These are phyloP conservation scores for Eupithecia subfuscata DNA, from an alignment of 2,888 invertebrate genomes.

Conservation along the genomic window DNA sequence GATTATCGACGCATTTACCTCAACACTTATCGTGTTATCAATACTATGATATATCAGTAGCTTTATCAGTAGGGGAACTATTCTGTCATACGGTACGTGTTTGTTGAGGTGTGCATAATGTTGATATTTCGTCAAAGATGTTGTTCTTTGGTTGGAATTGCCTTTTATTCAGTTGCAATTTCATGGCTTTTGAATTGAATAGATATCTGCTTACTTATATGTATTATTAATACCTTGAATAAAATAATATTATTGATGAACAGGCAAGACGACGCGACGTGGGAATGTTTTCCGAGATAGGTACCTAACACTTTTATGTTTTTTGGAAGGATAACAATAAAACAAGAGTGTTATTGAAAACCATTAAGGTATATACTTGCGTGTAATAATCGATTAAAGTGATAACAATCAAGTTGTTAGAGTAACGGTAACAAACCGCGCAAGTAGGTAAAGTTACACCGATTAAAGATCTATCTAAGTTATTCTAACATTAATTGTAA, in stretches of 20 bases:
- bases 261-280: background rate
- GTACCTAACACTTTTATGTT: background rate
- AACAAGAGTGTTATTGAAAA: slow-evolving; percentile 64
- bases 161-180: background rate
- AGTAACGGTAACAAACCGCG: slow-evolving; percentile 61
- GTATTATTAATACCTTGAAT: background rate
- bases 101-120: slow-evolving; percentile 4
- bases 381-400: slow-evolving; percentile 78
- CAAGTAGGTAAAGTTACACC: slow-evolving; percentile 52
- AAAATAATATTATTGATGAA: background rate
- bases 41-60: slow-evolving; percentile 53
- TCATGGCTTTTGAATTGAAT: background rate
- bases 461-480: slow-evolving; percentile 61
- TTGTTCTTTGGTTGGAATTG: background rate
- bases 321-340: slow-evolving; percentile 20
- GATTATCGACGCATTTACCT: slow-evolving; percentile 59
- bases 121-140: background rate
- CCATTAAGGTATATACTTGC: slow-evolving; percentile 65
- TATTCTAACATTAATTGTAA: slow-evolving; percentile 47
- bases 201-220: background rate
- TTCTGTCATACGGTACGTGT: slow-evolving; percentile 36
- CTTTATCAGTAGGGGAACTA: slow-evolving; percentile 50
- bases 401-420: slow-evolving; percentile 76
- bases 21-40: slow-evolving; percentile 62
- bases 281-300: background rate